These are phyloP conservation scores for Epinephelus coioides DNA, from an alignment of 2,797 vertebrate genomes.

Conservation along the genomic window DNA sequence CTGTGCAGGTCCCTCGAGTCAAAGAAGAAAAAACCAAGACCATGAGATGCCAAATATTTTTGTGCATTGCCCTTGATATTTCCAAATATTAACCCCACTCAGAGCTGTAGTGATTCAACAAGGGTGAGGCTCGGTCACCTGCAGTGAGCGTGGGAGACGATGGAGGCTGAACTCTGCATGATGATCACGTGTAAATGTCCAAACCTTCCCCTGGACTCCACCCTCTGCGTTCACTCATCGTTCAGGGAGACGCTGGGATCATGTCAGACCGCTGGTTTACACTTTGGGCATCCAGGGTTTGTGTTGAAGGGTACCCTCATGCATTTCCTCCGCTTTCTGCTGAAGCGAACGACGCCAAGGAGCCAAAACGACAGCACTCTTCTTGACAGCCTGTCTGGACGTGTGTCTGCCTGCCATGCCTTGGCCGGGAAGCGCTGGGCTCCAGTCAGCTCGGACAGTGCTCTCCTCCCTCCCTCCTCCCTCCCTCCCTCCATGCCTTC, in stretches of 20 bases:
- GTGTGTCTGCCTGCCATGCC: background rate
- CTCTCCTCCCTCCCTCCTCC: constrained; percentile 2
- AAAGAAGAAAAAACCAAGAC: constrained; percentile 32
- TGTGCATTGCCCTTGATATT: constrained; percentile 39
- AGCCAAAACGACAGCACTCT: background rate
- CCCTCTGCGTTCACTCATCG: background rate
- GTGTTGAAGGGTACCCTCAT: constrained; percentile 4
- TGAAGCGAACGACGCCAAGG: constrained; percentile 1
- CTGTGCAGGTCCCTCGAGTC: constrained; percentile 33
- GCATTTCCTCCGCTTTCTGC: background rate
- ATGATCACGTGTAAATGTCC: constrained; percentile 19
- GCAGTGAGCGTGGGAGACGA: background rate
- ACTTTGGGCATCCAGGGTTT: constrained; percentile 33
- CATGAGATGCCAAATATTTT: constrained; percentile 74
- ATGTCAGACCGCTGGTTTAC: constrained; percentile 18
- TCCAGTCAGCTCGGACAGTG: background rate
- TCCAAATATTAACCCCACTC: constrained; percentile 26
- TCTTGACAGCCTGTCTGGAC: background rate
- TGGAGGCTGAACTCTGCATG: constrained; percentile 33
- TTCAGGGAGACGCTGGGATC: constrained; percentile 18
- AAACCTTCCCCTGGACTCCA: constrained; percentile 5
- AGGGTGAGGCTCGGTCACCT: constrained; percentile 23
- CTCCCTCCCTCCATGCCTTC: background rate
- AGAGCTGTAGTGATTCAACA: constrained; percentile 20
- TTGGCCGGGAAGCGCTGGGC: background rate